Base-by-base conservation (phyloP, 2,888 invertebrate genomes). In the Cephus sareptanus region DNA sequence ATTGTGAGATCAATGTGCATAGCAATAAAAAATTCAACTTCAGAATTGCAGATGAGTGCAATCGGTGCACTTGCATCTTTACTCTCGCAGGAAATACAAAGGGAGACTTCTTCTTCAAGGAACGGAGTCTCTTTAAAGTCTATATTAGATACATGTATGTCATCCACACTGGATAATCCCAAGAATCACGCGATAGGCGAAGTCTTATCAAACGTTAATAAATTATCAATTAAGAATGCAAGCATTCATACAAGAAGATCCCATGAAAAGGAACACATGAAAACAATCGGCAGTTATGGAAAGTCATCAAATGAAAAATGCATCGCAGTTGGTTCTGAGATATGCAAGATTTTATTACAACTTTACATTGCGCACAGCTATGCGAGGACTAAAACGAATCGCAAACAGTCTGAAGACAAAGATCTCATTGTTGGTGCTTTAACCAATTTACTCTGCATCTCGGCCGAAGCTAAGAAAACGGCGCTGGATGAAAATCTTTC, bases 331-430 rank as follows among this genome's bases (percentile, higher is more conserved):
- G 93, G 93, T 0, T 91, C 91, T 0, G 92, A 92, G 83, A 87
- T 93, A 15, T 93, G 93, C 80, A 90, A 90, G 81, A 91, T 91
- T 75, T 86, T 93, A 34, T 83, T 93, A 23, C 89, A 92, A 74
- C 84, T 93, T 1, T 93, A 93, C 74, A 92, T 93, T 68, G 89
- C 92, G 12, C 89, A 91, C 69, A 91, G 88, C 81, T 90, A 90
- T n/a, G 84, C 89, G 0, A 87, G 85, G 74, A 84, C 86, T 0
- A 86, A 91, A 35, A 92, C 90, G 83, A 87, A 84, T 56, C 81
- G 81, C 13, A 89, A 89, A 75, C 87, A 88, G 11, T 80, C 81
- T 3, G 91, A 89, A 56, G 92, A 92, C 77, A 93, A 92, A 83
- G 87, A 88, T n/a, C 80, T 91, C 1, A 89, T 93, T 31, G 85